Evolutionary conservation across 1,140 invertebrate species (phyloP).

Genomic region (Notospermus geniculatus): DNA sequence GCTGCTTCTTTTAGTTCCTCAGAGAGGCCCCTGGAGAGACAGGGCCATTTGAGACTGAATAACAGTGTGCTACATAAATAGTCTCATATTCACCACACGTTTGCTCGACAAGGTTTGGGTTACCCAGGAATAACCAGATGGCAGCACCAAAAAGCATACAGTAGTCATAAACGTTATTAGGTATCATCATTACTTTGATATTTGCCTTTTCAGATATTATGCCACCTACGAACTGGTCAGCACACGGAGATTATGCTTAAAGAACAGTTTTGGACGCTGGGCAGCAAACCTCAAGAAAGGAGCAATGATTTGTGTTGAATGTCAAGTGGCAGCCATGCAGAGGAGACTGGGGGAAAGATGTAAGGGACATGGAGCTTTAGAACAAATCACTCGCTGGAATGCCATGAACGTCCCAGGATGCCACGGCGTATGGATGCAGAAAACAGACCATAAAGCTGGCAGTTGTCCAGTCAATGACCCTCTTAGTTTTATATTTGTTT

Average conservation of each 20-base stretch:
- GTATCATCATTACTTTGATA: not conserved
- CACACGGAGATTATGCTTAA: slow-evolving; percentile 29
- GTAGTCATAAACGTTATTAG: not conserved
- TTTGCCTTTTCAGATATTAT: slow-evolving; percentile 38
- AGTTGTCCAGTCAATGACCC: slow-evolving; percentile 21
- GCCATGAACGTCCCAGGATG: slow-evolving; percentile 46
- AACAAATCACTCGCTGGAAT: slow-evolving; percentile 42
- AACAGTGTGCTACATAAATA: not conserved
- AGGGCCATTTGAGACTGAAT: not conserved
- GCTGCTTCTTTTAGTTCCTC: too few relatives aligned
- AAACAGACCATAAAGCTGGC: slow-evolving; percentile 28
- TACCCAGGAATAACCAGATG: too few relatives aligned
- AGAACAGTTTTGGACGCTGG: slow-evolving; percentile 25
- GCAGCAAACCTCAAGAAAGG: slow-evolving; percentile 34
- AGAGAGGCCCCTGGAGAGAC: too few relatives aligned
- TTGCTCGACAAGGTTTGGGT: slow-evolving; percentile 1
- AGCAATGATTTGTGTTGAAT: slow-evolving; percentile 46
- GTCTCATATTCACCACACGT: not conserved
- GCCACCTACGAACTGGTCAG: slow-evolving; percentile 33
- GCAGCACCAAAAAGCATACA: not conserved
- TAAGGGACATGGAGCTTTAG: slow-evolving; percentile 44
- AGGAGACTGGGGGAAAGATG: slow-evolving; percentile 44
- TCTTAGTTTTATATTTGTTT: slow-evolving; percentile 1
- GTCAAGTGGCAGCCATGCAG: slow-evolving; percentile 48
- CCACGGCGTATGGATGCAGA: slow-evolving; percentile 47